Conservation (phyloP, 2,888 invertebrate genomes). For the Cryptus viduatorius region DNA sequence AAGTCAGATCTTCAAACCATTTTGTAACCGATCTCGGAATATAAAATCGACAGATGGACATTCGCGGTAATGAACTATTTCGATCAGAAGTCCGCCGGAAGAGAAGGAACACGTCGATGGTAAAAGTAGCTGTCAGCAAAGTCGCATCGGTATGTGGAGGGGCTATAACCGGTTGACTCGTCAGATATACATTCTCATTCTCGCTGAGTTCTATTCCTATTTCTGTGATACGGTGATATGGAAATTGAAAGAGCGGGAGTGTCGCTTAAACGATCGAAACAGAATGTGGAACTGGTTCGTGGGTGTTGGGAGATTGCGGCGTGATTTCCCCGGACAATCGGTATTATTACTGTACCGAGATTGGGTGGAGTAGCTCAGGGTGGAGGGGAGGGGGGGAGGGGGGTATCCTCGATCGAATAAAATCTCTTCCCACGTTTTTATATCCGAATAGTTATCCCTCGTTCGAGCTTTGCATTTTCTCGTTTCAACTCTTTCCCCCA, state of each 20-base stretch:
- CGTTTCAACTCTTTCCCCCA: constrained; percentile 4
- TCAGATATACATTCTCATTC: background rate
- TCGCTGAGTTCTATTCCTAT: constrained; percentile 6
- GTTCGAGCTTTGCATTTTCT: constrained; percentile 36
- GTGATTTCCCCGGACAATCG: constrained; percentile 43
- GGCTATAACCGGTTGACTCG: background rate
- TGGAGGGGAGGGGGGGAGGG: no score
- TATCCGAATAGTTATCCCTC: constrained; percentile 35
- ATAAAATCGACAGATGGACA: no score
- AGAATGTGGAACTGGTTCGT: background rate
- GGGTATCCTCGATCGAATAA: constrained; percentile 20
- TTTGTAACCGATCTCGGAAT: no score
- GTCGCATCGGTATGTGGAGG: background rate
- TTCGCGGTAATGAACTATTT: no score
- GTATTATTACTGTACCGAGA: constrained; percentile 18
- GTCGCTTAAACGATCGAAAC: constrained; percentile 30
- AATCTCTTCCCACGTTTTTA: constrained; percentile 43
- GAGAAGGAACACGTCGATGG: no score
- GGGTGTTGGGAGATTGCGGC: background rate
- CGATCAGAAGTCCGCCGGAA: no score
- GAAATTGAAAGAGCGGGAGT: constrained; percentile 48
- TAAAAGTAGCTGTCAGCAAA: background rate
- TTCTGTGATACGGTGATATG: constrained; percentile 10
- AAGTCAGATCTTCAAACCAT: no score
- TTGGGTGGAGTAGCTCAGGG: background rate